Evolutionary conservation across 2,888 invertebrate genomes (phyloP).

Genomic region (Pachymerium ferrugineum): DNA sequence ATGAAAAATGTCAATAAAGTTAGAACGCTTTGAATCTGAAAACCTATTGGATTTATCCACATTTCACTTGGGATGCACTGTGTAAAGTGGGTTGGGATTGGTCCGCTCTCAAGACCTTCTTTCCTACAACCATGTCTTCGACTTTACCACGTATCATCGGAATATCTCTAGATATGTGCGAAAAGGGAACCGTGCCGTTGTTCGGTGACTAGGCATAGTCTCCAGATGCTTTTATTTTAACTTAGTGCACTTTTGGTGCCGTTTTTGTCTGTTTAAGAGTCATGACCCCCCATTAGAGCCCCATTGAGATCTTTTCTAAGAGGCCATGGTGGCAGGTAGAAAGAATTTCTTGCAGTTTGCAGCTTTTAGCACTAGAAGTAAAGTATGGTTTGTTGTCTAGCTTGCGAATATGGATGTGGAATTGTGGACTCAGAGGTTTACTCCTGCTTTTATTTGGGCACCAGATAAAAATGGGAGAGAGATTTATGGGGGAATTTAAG

Average conservation of each 20-base stretch:
- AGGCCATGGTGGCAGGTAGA: background rate
- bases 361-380: background rate
- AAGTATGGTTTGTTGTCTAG: background rate
- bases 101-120: too few species aligned
- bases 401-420: background rate
- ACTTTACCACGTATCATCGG: background rate
- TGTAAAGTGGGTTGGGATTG: too few species aligned
- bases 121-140: too few species aligned
- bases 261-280: background rate
- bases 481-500: background rate
- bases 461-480: background rate
- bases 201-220: background rate
- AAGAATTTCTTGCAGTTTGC: background rate
- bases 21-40: too few species aligned
- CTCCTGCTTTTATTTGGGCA: background rate
- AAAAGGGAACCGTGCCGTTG: background rate
- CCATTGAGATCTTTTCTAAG: conserved; percentile 3
- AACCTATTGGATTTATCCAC: too few species aligned
- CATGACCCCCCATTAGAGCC: background rate
- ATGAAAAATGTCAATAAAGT: too few species aligned
- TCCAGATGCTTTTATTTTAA: conserved; percentile 9
- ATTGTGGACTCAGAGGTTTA: conserved; percentile 3
- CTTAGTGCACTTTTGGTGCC: background rate
- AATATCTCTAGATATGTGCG: background rate
- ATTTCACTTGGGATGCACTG: too few species aligned